Conservation (phyloP, 1,140 invertebrate species). For the Leguminivora glycinivorella region DNA sequence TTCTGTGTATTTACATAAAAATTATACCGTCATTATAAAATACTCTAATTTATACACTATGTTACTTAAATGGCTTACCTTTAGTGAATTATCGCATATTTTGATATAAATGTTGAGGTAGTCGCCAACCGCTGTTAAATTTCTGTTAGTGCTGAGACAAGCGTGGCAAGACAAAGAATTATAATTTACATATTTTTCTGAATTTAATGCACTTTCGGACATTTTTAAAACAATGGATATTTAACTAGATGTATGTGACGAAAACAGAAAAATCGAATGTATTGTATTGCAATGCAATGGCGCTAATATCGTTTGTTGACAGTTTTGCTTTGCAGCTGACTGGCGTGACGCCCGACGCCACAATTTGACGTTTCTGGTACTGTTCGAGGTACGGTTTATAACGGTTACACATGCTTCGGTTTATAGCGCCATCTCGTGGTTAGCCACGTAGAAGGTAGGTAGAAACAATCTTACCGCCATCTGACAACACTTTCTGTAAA, state of each 20-base stretch:
- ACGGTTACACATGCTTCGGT: too few species aligned
- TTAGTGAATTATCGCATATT: conserved; percentile 10
- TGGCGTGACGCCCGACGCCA: too few species aligned
- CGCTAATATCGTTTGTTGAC: conserved; percentile 18
- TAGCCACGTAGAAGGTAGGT: too few species aligned
- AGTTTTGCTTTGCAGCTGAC: too few species aligned
- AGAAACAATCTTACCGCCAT: too few species aligned
- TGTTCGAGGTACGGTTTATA: too few species aligned
- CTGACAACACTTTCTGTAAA: too few species aligned
- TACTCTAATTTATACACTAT: conserved; percentile 6
- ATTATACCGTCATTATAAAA: neutral
- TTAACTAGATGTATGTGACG: neutral
- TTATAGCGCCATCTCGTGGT: too few species aligned
- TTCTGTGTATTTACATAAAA: neutral
- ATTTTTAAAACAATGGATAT: neutral
- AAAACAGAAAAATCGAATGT: neutral
- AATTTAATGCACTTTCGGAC: neutral
- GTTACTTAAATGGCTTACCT: conserved; percentile 15
- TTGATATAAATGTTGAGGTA: conserved; percentile 29
- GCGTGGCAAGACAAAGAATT: conserved; percentile 31
- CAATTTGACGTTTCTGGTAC: too few species aligned
- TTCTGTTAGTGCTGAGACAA: conserved; percentile 35
- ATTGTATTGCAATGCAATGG: neutral
- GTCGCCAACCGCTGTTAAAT: conserved; percentile 19
- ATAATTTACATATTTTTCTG: neutral